A percentile compares a stretch with the other conserved stretches of the same genome.
phyloP scores from a whole-genome alignment of 2,797 vertebrate genomes.

The Numenius phaeopus region DNA sequence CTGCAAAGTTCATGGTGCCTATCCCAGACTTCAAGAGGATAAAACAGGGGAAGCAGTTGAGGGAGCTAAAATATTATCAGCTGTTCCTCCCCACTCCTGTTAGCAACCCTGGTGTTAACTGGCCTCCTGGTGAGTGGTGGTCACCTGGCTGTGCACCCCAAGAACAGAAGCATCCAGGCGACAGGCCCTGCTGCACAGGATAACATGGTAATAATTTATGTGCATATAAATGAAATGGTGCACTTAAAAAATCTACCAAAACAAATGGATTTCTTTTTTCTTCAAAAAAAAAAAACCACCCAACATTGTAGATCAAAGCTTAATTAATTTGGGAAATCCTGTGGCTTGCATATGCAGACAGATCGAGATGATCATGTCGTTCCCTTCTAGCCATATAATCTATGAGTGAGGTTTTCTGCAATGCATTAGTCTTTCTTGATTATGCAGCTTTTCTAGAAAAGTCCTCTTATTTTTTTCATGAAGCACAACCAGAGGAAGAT shows the following conservation, averaged over 20 bases:
- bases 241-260: neutral
- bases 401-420: constrained; percentile 4
- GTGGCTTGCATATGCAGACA: neutral
- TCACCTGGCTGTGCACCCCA: neutral
- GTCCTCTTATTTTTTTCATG: neutral
- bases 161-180: neutral
- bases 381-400: neutral
- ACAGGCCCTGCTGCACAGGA: neutral
- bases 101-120: neutral
- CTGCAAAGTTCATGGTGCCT: neutral
- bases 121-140: neutral
- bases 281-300: neutral
- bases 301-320: neutral
- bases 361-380: neutral
- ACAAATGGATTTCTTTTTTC: neutral
- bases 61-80: neutral
- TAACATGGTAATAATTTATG: neutral
- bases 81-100: neutral
- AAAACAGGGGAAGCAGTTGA: neutral
- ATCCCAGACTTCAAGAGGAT: neutral
- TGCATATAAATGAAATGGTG: neutral
- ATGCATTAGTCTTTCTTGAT: neutral
- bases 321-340: constrained; percentile 24
- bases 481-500: constrained; percentile 34
- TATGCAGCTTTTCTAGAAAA: neutral